These are phyloP conservation scores for Pipistrellus pygmaeus DNA, from an alignment of 2,797 vertebrate species.

Conservation along the genomic window DNA sequence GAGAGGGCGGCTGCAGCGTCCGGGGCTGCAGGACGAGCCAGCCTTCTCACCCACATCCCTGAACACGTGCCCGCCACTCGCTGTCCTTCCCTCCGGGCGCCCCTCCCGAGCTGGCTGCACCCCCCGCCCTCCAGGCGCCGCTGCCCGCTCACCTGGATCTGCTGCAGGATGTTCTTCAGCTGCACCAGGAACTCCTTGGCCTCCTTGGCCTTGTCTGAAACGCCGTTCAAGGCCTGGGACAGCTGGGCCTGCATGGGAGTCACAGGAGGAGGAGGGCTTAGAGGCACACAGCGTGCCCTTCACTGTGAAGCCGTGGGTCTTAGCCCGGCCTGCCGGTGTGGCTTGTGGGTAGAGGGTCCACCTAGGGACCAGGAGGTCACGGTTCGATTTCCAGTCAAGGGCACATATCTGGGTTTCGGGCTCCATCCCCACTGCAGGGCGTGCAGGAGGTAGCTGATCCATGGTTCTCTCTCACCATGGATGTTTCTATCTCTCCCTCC, in stretches of 20 bases:
- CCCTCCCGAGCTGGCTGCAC: accelerated
- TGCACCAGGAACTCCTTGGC: conserved; percentile 99
- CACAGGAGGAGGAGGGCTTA: conserved; percentile 4
- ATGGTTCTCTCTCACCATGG: background rate
- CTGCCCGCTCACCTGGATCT: conserved; percentile 94
- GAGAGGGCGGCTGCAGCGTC: background rate
- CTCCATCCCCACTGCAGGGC: too few relatives aligned
- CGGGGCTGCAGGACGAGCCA: accelerated
- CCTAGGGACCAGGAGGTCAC: background rate
- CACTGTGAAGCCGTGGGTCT: background rate
- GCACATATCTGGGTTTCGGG: background rate
- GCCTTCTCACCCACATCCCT: accelerated
- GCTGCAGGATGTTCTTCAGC: conserved; percentile 97
- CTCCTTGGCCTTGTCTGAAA: conserved; percentile 99
- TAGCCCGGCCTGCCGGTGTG: too few relatives aligned
- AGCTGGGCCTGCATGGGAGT: conserved; percentile 92
- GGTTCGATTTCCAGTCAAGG: background rate
- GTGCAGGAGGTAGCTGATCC: background rate
- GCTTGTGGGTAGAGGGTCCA: background rate
- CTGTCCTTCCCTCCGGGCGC: accelerated
- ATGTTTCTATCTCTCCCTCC: background rate
- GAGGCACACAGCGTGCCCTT: background rate
- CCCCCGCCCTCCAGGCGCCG: background rate
- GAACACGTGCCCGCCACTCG: accelerated
- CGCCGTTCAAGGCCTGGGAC: conserved; percentile 96